Base-by-base conservation (phyloP, 2,113 vertebrate species). In the Dipodomys ordii region DNA sequence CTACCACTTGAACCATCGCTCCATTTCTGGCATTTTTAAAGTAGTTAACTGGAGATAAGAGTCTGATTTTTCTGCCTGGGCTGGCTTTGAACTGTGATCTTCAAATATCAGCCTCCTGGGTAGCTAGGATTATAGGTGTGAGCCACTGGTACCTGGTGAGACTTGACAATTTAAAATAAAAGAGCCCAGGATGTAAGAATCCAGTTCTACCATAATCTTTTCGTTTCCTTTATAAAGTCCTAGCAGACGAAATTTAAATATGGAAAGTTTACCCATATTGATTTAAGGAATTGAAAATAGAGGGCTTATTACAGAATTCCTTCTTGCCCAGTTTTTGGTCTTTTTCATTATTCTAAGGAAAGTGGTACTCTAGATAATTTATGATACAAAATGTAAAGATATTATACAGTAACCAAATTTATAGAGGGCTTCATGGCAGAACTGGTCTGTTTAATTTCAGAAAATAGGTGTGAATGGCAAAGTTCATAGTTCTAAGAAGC, bases 401-500 rank as follows among this genome's bases (percentile, higher is more conserved):
- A 94, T 85, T 95, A 69, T 90, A 92, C 6, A n/a, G 76, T 87
- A 77, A 92, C 82, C 46, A 83, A 94, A 96, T 94, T 93, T 96
- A 95, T 90, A 92, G 60, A 16, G 22, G 30, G 72, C 92, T 96
- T 96, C 95, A 92, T 94, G 65, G 71, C 88, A 78, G 95, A 96
- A 93, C 69, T 92, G 85, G 84, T 92, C 96, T 97, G 91, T 89
- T 95, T 96, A 97, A 95, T 95, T 95, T 96, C 94, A 94, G 78
- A 95, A 95, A 93, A 96, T 93, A 97, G 94, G 93, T 96, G 94
- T 96, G 95, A 97, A 94, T 94, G 94, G 93, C 93, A 96, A 85
- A 91, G 91, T 89, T 92, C 95, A 95, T 91, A 78, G 85, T 93
- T 95, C 95, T 83, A 60, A 95, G 83, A 91, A 94, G 78, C 74